Evolutionary conservation across 2,888 invertebrate genomes (phyloP).

Genomic region (Phoenoteleia sp.): DNA sequence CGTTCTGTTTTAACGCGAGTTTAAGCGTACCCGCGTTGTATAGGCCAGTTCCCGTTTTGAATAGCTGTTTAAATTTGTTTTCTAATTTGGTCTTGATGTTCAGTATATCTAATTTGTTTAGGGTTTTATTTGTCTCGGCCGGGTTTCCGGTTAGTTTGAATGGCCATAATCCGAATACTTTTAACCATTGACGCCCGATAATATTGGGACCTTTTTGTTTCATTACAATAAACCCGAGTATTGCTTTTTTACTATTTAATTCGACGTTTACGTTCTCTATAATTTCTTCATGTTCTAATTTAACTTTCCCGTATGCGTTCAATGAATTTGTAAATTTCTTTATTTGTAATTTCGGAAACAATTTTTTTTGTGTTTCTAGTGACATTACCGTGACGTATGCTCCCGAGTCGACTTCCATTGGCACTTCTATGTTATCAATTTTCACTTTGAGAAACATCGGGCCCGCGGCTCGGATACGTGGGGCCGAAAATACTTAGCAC

Average conservation of each 20-base stretch:
- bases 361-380: background rate
- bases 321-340: background rate
- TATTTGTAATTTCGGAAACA: background rate
- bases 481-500: too few species aligned
- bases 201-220: background rate
- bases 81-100: background rate
- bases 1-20: background rate
- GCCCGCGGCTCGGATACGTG: too few species aligned
- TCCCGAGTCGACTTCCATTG: background rate
- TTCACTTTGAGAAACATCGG: too few species aligned
- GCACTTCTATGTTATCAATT: too few species aligned
- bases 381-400: background rate
- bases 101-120: background rate
- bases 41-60: background rate
- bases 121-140: background rate
- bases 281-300: background rate
- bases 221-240: background rate
- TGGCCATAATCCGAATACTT: background rate
- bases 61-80: background rate
- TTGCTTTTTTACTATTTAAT: background rate
- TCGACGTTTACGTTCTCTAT: background rate
- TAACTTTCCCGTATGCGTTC: background rate
- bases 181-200: background rate
- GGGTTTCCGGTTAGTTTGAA: background rate
- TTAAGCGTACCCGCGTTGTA: background rate